A percentile compares a stretch with the other conserved stretches of the same genome.
Evolutionary conservation across 2,113 vertebrate species (phyloP).

Genomic region (Tetrax tetrax): DNA sequence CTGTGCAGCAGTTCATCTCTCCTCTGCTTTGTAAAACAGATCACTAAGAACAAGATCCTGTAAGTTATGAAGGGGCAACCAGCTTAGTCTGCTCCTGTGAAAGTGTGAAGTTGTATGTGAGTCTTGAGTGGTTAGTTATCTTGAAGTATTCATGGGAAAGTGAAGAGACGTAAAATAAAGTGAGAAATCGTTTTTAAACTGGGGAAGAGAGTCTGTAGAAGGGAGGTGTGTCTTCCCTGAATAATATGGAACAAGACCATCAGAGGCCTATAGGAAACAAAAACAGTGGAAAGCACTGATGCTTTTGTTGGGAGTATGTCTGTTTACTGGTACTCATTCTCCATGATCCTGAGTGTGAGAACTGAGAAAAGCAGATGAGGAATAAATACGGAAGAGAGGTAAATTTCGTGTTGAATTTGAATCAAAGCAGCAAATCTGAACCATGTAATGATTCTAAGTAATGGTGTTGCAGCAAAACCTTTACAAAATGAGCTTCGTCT

Average conservation of each 20-base stretch:
- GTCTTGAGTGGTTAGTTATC: background rate
- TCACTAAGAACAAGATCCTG: background rate
- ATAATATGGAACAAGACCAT: background rate
- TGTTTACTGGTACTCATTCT: background rate
- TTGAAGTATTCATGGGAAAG: background rate
- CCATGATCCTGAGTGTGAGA: background rate
- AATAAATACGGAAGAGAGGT: background rate
- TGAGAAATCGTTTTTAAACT: background rate
- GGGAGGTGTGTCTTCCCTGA: background rate
- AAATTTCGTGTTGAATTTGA: background rate
- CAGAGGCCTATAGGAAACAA: background rate
- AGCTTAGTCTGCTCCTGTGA: background rate
- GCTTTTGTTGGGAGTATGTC: background rate
- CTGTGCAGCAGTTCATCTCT: background rate
- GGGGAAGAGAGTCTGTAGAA: background rate
- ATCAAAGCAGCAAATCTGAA: background rate
- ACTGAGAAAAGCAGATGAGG: background rate
- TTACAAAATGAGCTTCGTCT: background rate
- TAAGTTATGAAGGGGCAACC: background rate
- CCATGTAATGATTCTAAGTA: background rate
- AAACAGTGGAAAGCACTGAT: background rate
- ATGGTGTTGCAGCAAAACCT: background rate
- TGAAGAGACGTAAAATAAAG: background rate
- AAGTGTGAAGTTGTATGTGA: background rate
- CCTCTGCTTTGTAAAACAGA: background rate